A percentile compares a stretch with the other conserved stretches of the same genome.
phyloP scores from a whole-genome alignment of 2,113 vertebrate genomes.

The Probosciger aterrimus region DNA sequence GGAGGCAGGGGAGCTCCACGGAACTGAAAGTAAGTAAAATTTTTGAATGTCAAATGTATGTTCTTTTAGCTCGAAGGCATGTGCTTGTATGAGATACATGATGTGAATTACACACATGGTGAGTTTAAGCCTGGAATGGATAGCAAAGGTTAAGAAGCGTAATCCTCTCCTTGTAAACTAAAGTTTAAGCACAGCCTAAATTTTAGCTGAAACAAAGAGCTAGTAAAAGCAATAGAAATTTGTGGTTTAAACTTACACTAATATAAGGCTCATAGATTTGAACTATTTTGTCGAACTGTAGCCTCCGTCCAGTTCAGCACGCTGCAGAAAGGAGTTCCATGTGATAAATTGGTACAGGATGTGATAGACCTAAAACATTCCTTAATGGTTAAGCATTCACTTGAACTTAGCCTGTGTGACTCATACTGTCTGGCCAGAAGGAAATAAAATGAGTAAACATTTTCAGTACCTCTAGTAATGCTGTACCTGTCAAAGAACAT shows the following conservation, averaged over 20 bases:
- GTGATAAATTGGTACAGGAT: too few relatives aligned
- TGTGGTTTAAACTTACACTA: neutral
- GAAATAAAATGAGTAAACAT: accelerated
- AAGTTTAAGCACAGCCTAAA: neutral
- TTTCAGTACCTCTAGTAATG: neutral
- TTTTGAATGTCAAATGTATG: neutral
- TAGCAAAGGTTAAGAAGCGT: neutral
- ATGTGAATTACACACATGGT: neutral
- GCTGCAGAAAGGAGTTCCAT: neutral
- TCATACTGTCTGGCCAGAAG: neutral
- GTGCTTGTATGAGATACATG: accelerated
- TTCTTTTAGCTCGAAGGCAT: neutral
- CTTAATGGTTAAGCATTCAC: neutral
- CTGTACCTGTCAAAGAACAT: neutral
- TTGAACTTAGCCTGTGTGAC: neutral
- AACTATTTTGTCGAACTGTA: neutral
- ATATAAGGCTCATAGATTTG: neutral
- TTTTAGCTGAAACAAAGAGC: neutral
- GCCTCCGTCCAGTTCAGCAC: neutral
- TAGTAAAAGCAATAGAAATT: neutral
- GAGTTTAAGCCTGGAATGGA: neutral
- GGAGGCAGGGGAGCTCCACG: neutral
- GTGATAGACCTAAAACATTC: neutral
- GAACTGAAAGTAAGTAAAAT: neutral
- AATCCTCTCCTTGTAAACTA: neutral